Evolutionary conservation across 2,797 vertebrate genomes (phyloP).

Genomic region (Myripristis murdjan): DNA sequence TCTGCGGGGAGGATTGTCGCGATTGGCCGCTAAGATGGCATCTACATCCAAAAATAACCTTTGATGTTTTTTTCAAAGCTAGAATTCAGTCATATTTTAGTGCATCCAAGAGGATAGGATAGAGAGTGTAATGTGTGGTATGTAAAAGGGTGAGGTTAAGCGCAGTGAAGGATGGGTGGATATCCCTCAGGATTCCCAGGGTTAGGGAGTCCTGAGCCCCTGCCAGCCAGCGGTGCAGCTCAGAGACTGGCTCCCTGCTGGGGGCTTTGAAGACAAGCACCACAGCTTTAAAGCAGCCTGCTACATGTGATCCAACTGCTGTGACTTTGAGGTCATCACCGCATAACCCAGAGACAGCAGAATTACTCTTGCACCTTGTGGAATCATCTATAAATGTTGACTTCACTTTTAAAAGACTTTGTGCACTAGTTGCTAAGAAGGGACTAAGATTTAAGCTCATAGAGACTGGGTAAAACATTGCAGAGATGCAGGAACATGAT

Average conservation of each 20-base stretch:
- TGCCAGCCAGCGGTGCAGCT: constrained; percentile 39
- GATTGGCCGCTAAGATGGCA: constrained; percentile 9
- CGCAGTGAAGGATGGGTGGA: constrained; percentile 1
- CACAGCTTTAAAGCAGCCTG: constrained; percentile 23
- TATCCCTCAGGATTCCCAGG: constrained; percentile 21
- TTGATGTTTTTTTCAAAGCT: constrained; percentile 25
- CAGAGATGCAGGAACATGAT: no score
- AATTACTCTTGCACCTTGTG: constrained; percentile 4
- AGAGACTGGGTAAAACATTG: no score
- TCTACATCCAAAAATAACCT: constrained; percentile 4
- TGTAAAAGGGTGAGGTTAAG: constrained; percentile 7
- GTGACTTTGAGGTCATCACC: constrained; percentile 28
- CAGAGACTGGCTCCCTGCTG: constrained; percentile 32
- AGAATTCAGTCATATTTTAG: constrained; percentile 10
- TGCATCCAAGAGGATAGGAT: constrained; percentile 3
- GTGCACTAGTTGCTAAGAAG: background rate
- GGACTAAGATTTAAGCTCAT: constrained; percentile 1
- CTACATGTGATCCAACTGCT: constrained; percentile 28
- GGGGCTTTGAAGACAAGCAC: constrained; percentile 35
- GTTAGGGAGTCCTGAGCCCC: constrained; percentile 30
- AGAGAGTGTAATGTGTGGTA: background rate
- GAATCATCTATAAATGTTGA: constrained; percentile 18
- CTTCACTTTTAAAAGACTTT: constrained; percentile 6
- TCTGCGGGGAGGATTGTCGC: background rate
- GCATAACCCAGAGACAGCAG: constrained; percentile 1